These are phyloP conservation scores for Turnix velox DNA, from an alignment of 2,113 vertebrate genomes.

Conservation along the genomic window DNA sequence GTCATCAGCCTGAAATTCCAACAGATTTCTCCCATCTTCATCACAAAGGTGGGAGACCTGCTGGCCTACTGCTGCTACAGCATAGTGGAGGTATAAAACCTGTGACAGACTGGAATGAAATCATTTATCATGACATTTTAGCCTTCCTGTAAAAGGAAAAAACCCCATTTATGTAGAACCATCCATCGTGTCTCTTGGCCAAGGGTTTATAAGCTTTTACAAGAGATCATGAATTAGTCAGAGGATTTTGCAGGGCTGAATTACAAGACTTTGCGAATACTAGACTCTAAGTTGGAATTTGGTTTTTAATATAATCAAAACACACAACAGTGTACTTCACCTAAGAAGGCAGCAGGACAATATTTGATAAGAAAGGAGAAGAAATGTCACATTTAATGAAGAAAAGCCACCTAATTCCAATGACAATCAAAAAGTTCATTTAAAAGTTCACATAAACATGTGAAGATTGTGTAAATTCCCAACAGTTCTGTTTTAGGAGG, in stretches of 20 bases:
- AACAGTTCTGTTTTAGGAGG: not conserved
- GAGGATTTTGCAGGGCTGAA: not conserved
- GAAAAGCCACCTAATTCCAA: not conserved
- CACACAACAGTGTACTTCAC: not conserved
- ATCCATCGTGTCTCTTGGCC: not conserved
- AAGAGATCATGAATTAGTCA: not conserved
- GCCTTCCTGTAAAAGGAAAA: not conserved
- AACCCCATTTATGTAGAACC: not conserved
- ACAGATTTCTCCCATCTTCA: not conserved
- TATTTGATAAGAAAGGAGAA: not conserved
- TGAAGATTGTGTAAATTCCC: not conserved
- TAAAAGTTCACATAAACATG: not conserved
- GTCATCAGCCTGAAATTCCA: not conserved
- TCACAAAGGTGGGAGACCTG: not conserved
- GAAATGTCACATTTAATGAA: not conserved
- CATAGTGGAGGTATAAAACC: not conserved
- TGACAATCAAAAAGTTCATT: not conserved
- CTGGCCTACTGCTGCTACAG: not conserved
- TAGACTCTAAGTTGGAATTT: not conserved
- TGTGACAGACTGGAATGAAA: not conserved
- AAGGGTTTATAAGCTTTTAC: not conserved
- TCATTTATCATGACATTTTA: not conserved
- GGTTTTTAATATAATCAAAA: not conserved
- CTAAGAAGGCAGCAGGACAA: not conserved
- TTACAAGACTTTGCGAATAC: not conserved